phyloP scores from a whole-genome alignment of 2,888 invertebrate genomes.

The Mycalesis mineus region DNA sequence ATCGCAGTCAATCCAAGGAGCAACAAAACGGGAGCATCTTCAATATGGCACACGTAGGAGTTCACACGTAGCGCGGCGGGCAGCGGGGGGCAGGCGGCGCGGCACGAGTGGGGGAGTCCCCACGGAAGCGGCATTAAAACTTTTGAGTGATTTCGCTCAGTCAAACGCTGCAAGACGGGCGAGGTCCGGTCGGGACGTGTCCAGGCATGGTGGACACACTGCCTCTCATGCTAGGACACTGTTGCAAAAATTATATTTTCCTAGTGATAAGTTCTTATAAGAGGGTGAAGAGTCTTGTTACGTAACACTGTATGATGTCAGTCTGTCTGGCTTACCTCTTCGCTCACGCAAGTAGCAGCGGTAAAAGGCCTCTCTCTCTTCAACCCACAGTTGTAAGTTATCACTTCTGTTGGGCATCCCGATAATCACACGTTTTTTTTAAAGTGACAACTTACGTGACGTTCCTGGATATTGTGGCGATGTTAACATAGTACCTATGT shows the following conservation, averaged over 20 bases:
- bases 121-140: conserved; percentile 75
- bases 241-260: background rate
- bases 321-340: no score
- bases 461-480: no score
- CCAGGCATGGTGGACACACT: conserved; percentile 38
- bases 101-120: conserved; percentile 43
- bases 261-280: no score
- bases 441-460: no score
- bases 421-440: no score
- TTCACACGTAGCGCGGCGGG: conserved; percentile 35
- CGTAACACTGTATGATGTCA: no score
- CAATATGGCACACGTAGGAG: conserved; percentile 32
- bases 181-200: conserved; percentile 45
- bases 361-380: no score
- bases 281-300: no score
- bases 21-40: conserved; percentile 27
- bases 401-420: no score
- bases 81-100: conserved; percentile 19
- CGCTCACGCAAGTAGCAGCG: no score
- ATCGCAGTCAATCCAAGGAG: background rate
- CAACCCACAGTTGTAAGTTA: no score
- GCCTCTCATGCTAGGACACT: conserved; percentile 26
- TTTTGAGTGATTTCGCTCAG: conserved; percentile 77
- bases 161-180: conserved; percentile 72
- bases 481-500: no score